Conservation (phyloP, 1,140 invertebrate genomes). For the Atta texana region DNA sequence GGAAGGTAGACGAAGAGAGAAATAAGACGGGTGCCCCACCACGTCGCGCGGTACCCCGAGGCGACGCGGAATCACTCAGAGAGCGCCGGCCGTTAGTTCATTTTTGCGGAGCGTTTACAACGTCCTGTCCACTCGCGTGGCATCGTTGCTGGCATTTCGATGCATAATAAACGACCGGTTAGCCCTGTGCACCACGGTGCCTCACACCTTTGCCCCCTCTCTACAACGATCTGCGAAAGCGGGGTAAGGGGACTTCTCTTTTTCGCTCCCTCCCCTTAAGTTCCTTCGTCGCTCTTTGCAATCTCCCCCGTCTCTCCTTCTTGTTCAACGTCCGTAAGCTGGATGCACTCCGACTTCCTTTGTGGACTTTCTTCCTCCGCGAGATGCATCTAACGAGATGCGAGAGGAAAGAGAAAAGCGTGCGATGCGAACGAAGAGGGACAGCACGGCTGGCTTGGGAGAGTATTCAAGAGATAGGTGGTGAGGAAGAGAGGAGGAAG, state of each 20-base stretch:
- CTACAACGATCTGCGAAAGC: slow-evolving; percentile 16
- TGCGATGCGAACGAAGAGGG: slow-evolving; percentile 37
- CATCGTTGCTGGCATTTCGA: slow-evolving; percentile 86
- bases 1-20: slow-evolving; percentile 13
- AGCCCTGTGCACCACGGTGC: slow-evolving; percentile 78
- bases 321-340: slow-evolving; percentile 71
- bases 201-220: slow-evolving; percentile 80
- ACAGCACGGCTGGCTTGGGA: slow-evolving; percentile 27
- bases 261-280: slow-evolving; percentile 44
- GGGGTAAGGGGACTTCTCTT: slow-evolving; percentile 35
- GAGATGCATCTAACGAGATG: slow-evolving; percentile 73
- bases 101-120: slow-evolving; percentile 85
- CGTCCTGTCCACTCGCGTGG: slow-evolving; percentile 85
- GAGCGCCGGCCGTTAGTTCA: slow-evolving; percentile 83
- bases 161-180: slow-evolving; percentile 86
- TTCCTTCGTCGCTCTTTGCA: slow-evolving; percentile 51
- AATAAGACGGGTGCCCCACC: slow-evolving; percentile 34
- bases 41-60: slow-evolving; percentile 73
- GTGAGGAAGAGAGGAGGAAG: slow-evolving; percentile 25
- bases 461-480: slow-evolving; percentile 7
- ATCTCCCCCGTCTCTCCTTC: slow-evolving; percentile 71
- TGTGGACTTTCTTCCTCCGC: slow-evolving; percentile 69
- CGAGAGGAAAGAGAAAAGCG: slow-evolving; percentile 58
- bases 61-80: slow-evolving; percentile 85
- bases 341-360: slow-evolving; percentile 68